phyloP scores from a whole-genome alignment of 2,113 vertebrate genomes.

The Lepus europaeus region DNA sequence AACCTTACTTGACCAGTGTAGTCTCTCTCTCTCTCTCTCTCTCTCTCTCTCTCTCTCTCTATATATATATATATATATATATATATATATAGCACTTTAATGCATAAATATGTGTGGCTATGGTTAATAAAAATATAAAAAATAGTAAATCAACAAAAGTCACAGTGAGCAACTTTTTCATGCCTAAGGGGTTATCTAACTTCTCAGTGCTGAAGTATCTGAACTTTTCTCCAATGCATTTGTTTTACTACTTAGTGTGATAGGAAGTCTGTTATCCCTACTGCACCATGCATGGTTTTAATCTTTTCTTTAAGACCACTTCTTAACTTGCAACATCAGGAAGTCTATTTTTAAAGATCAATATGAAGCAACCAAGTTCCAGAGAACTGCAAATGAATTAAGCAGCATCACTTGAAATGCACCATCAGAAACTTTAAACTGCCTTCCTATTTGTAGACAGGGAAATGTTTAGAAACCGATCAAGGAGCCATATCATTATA shows the following conservation, averaged over 20 bases:
- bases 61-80: no score
- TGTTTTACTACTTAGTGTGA: background rate
- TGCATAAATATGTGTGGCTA: no score
- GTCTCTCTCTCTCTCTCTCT: no score
- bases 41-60: no score
- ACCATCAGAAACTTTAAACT: constrained; percentile 44
- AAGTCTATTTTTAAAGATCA: constrained; percentile 55
- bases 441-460: constrained; percentile 53
- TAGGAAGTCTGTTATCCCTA: background rate
- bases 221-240: background rate
- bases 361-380: constrained; percentile 12
- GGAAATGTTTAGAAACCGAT: constrained; percentile 63
- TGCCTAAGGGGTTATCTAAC: background rate
- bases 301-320: constrained; percentile 2
- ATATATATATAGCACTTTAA: no score
- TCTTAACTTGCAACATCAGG: constrained; percentile 37
- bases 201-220: background rate
- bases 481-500: constrained; percentile 20
- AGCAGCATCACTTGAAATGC: constrained; percentile 20
- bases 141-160: background rate
- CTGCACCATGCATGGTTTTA: background rate
- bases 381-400: constrained; percentile 25
- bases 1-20: no score
- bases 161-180: background rate
- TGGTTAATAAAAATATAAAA: background rate